Conservation (phyloP, 1,140 invertebrate genomes). For the Caenorhabditis briggsae region DNA sequence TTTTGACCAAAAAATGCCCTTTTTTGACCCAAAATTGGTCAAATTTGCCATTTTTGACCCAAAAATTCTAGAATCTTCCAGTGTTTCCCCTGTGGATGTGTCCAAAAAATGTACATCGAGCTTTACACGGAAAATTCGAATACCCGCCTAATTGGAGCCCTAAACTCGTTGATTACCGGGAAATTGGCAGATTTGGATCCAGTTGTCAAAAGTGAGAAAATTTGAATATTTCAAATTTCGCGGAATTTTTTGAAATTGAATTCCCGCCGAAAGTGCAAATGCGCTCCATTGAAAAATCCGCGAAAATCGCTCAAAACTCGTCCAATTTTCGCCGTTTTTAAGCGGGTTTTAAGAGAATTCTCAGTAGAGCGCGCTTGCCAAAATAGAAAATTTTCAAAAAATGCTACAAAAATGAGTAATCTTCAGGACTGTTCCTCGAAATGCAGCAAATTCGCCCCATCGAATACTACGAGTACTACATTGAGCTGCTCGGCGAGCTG, state of each 20-base stretch:
- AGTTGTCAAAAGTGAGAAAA: background rate
- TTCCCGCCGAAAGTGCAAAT: background rate
- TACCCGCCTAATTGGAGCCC: background rate
- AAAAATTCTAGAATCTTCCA: background rate
- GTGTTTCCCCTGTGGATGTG: slow-evolving; percentile 24
- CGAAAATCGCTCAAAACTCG: no score
- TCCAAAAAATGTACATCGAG: slow-evolving; percentile 6
- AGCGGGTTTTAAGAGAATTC: no score
- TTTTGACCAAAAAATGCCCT: no score
- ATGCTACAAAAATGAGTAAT: no score
- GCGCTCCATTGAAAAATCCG: background rate
- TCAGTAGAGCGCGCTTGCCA: no score
- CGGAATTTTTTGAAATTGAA: background rate
- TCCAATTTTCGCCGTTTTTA: no score
- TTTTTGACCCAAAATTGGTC: no score
- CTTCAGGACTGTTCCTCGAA: background rate
- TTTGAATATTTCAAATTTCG: background rate
- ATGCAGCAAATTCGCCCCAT: background rate
- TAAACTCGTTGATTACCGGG: background rate
- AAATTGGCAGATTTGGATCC: background rate
- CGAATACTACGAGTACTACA: slow-evolving; percentile 25
- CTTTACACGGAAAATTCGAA: background rate
- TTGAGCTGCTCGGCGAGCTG: background rate
- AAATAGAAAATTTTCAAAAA: no score
- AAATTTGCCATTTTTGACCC: background rate